phyloP scores from a whole-genome alignment of 2,797 vertebrate species.

The Poeciliopsis paucimaculata region DNA sequence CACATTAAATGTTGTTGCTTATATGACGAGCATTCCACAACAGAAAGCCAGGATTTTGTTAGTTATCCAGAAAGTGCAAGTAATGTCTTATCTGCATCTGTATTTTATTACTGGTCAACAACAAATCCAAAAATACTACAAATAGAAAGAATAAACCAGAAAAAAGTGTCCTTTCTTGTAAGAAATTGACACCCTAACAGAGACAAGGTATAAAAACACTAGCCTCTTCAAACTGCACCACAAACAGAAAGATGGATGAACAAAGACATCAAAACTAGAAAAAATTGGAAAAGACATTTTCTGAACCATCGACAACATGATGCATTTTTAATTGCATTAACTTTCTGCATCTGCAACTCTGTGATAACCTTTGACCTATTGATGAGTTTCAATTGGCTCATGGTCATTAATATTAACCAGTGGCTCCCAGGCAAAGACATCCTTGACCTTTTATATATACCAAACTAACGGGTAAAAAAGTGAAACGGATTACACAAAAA shows the following conservation, averaged over 20 bases:
- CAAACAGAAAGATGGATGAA: constrained; percentile 23
- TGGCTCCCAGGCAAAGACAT: constrained; percentile 65
- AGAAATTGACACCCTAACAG: constrained; percentile 5
- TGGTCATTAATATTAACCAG: constrained; percentile 81
- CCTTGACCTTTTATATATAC: constrained; percentile 75
- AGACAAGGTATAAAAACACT: constrained; percentile 9
- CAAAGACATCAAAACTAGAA: constrained; percentile 33
- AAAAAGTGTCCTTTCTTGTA: not conserved
- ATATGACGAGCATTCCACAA: not conserved
- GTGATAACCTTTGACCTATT: constrained; percentile 82
- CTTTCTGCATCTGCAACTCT: constrained; percentile 73
- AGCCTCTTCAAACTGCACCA: not conserved
- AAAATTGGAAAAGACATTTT: constrained; percentile 47
- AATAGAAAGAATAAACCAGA: not conserved
- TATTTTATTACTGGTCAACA: not conserved
- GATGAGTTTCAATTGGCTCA: constrained; percentile 68
- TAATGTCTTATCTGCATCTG: not conserved
- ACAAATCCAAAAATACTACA: not conserved
- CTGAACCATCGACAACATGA: constrained; percentile 64
- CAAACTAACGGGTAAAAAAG: constrained; percentile 47
- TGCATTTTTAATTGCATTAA: constrained; percentile 81
- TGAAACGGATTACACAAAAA: constrained; percentile 26
- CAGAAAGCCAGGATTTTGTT: constrained; percentile 12
- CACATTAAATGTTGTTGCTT: constrained; percentile 20
- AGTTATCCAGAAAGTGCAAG: constrained; percentile 4